Base-by-base conservation (phyloP, 2,113 vertebrate species). In the Trematocara variabile region DNA sequence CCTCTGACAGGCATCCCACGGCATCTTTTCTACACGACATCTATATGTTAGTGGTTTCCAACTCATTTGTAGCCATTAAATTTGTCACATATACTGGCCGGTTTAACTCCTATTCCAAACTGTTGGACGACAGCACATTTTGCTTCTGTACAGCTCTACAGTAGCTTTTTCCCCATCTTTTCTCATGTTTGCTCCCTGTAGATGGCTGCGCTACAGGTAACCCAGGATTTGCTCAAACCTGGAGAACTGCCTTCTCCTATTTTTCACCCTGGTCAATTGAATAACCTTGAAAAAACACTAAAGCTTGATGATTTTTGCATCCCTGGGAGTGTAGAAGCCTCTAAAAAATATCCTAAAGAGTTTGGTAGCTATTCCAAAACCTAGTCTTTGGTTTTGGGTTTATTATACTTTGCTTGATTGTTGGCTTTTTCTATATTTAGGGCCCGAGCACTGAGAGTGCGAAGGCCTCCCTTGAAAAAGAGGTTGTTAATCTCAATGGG, bases 121-220 rank as follows among this genome's bases (percentile, higher is more conserved):
- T 41, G n/a, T 14, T 68, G 63, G n/a, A 70, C 1, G 0, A 16
- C 39, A 0, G 2, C 13, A 70, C 39, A 44, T 2, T 70, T 70
- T 16, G 13, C 3, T 44, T 4, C 39, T 0, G 39, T 46, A 0
- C 4, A 14, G 39, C n/a, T 22, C 63, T 25, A 6, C 12, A 3
- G 4, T 22, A 22, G 3, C 6, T 22, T 41, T n/a, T 54, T 6
- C 0, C 0, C 18, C 30, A n/a, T 20, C 34, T 65, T 12, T 41
- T 41, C 34, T 68, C 1, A 0, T 41, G 10, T 68, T 68, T 14
- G 41, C 22, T 46, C 8, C 39, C 65, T 73, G 13, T 18, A 28
- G 39, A 73, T 46, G 0, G 22, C 2, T 73, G 39, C 39, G 28
- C 39, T n/a, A n/a, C n/a, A n/a, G n/a, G n/a, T n/a, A n/a, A n/a